A percentile compares a stretch with the other conserved stretches of the same genome.
phyloP scores from a whole-genome alignment of 2,113 vertebrate genomes.

The Picathartes gymnocephalus region DNA sequence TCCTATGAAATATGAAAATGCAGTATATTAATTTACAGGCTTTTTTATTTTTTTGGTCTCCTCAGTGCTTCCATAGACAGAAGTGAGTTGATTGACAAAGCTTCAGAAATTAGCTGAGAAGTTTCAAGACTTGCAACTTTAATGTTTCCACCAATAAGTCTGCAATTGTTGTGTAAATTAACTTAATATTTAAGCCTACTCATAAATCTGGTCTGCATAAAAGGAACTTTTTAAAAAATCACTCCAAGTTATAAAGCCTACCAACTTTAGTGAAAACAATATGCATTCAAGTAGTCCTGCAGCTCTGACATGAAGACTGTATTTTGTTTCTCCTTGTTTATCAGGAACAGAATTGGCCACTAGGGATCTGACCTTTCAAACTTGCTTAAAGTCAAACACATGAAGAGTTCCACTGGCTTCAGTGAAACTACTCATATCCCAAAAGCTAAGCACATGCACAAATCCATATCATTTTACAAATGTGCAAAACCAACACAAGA shows the following conservation, averaged over 20 bases:
- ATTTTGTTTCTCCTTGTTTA: constrained; percentile 25
- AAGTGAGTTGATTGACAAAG: not conserved
- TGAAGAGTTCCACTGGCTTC: not conserved
- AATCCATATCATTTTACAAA: not conserved
- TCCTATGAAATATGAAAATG: not conserved
- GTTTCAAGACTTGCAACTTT: not conserved
- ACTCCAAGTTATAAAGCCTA: not conserved
- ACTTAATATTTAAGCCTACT: not conserved
- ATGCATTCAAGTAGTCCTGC: not conserved
- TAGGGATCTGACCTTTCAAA: constrained; percentile 37
- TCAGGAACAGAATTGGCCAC: constrained; percentile 12
- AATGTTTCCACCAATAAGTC: not conserved
- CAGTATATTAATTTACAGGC: not conserved
- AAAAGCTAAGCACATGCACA: not conserved
- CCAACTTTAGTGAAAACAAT: not conserved
- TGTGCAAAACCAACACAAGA: not conserved
- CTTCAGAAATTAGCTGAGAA: not conserved
- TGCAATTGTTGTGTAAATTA: not conserved
- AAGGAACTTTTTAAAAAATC: not conserved
- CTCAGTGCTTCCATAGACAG: not conserved
- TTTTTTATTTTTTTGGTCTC: not conserved
- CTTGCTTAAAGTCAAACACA: constrained; percentile 11
- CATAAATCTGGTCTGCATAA: not conserved
- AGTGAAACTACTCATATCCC: not conserved
- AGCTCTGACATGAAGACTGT: not conserved